phyloP scores from a whole-genome alignment of 1,140 invertebrate genomes.

The Lerema accius region DNA sequence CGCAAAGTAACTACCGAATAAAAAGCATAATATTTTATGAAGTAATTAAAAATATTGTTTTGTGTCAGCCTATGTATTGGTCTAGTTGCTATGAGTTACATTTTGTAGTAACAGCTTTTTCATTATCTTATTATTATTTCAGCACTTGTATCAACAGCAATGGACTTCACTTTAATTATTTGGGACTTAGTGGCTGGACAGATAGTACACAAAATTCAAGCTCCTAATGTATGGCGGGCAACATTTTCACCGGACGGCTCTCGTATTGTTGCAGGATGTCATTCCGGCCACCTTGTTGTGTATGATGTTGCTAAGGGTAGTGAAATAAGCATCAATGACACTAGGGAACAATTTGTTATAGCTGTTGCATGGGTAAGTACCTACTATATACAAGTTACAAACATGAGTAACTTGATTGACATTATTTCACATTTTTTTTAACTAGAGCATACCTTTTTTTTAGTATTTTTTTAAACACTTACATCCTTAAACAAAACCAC shows the following conservation, averaged over 20 bases:
- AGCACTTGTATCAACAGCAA: constrained; percentile 95
- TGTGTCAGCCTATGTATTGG: too few species aligned
- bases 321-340: constrained; percentile 93
- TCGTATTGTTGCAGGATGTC: constrained; percentile 94
- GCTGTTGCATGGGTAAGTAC: constrained; percentile 97
- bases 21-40: too few species aligned
- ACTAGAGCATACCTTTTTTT: too few species aligned
- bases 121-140: too few species aligned
- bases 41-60: too few species aligned
- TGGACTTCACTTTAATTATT: constrained; percentile 94
- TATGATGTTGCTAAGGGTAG: constrained; percentile 94
- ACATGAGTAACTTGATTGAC: too few species aligned
- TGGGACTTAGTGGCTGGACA: constrained; percentile 95
- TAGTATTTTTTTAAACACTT: too few species aligned
- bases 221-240: constrained; percentile 97
- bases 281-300: constrained; percentile 95
- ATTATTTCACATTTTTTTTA: too few species aligned
- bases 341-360: constrained; percentile 97
- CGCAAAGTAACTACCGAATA: too few species aligned
- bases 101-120: constrained; percentile 35
- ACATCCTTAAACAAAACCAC: too few species aligned
- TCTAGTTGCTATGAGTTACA: too few species aligned
- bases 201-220: constrained; percentile 92
- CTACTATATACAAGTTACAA: too few species aligned
- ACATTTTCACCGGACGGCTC: constrained; percentile 96